These are phyloP conservation scores for human (Homo sapiens) DNA, from an alignment of 2,113 vertebrate species.

Conservation along the genomic window DNA sequence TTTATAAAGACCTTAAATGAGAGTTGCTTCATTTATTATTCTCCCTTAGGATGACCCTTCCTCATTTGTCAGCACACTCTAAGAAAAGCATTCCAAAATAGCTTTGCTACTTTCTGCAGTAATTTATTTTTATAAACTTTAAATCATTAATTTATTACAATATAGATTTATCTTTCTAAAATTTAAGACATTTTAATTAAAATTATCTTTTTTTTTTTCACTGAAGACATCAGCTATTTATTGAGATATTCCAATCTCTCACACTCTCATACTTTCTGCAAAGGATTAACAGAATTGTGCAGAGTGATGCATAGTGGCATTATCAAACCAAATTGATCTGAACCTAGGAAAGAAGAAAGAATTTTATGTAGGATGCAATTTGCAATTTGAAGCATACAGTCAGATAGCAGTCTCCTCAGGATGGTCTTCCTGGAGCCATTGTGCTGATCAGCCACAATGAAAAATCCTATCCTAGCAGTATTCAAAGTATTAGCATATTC, in stretches of 20 bases:
- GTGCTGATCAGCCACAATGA: constrained; percentile 55
- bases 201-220: not conserved
- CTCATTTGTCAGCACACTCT: not conserved
- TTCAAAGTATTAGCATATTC: constrained; percentile 60
- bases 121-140: constrained; percentile 18
- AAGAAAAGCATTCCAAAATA: not conserved
- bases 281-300: constrained; percentile 42
- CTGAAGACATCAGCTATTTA: not conserved
- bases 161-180: not conserved
- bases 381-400: constrained; percentile 60
- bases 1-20: not conserved
- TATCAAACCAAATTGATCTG: constrained; percentile 67
- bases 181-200: constrained; percentile 4
- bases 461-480: constrained; percentile 28
- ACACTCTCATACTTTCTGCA: not conserved
- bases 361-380: constrained; percentile 51
- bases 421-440: constrained; percentile 57
- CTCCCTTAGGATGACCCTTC: not conserved
- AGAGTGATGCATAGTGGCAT: not conserved
- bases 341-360: constrained; percentile 49
- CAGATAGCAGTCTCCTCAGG: constrained; percentile 63
- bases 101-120: not conserved
- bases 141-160: constrained; percentile 15
- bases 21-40: not conserved
- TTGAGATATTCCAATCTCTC: not conserved